Base-by-base conservation (phyloP, 2,888 invertebrate genomes). In the Falcaria lacertinaria region DNA sequence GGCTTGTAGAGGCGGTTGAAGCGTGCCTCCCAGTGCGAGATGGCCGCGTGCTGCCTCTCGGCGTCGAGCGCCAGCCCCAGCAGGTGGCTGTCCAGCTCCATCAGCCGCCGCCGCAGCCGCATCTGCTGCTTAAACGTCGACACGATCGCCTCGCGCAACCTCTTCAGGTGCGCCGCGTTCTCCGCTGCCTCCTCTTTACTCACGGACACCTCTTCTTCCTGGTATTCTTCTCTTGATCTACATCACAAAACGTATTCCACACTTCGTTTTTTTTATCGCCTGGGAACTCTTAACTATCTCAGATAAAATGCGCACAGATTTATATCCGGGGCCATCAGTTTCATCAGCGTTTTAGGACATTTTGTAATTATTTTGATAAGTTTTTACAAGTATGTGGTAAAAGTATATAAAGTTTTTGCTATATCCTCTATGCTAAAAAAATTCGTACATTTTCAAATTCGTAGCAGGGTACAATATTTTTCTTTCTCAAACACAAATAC, bases 51-150 rank as follows among this genome's bases (percentile, higher is more conserved):
- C 64, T 97, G 96, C 34, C 96, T 90, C 73, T 97, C 97, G 0
- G 96, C 95, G 61, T 98, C 97, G 65, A 97, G 90, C 28, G 96
- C 96, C 36, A 97, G 86, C 1, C 97, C 96, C 53, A 97, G 81
- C 41, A 97, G 86, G 64, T 96, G 95, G 57, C 96, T 97, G 78
- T 98, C 98, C 8, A 98, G 91, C 74, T 98, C 97, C 92, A 98
- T 94, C 17, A 98, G 86, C 41, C 95, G 93, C 25, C 96, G 91
- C 58, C 97, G 91, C 28, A 97, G 83, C 50, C 96, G 93, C 97
- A 98, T 97, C 80, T 98, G 97, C 57, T 96, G 97, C 68, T 96
- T 96, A 75, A 98, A 98, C 0, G 96, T 95, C 0, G 94, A 92
- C 3, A 97, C 94, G 35, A 98, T 95, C 60, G 97, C 95, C 62